phyloP scores from a whole-genome alignment of 2,888 invertebrate species.

The Busseola fusca region DNA sequence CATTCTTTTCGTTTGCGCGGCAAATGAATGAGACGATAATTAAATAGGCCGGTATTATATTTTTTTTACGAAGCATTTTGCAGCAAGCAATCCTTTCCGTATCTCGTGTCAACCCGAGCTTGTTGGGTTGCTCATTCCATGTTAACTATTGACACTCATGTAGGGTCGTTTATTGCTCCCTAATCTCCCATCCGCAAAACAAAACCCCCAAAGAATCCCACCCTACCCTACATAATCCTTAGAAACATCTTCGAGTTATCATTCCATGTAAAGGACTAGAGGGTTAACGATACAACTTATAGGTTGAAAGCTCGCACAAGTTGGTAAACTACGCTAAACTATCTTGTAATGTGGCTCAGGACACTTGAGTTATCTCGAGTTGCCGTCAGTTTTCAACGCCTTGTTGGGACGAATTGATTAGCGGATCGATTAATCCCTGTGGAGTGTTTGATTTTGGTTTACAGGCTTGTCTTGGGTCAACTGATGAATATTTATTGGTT shows the following conservation, averaged over 20 bases:
- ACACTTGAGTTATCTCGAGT: conserved; percentile 67
- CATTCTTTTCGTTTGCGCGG: too few relatives aligned
- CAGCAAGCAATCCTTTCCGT: not conserved
- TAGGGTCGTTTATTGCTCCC: not conserved
- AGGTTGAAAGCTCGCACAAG: conserved; percentile 68
- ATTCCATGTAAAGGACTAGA: conserved; percentile 62
- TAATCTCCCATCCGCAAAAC: conserved; percentile 1
- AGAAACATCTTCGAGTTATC: conserved; percentile 56
- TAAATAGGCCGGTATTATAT: not conserved
- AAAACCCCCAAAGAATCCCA: conserved; percentile 29
- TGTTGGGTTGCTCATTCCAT: too few relatives aligned
- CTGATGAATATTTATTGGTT: conserved; percentile 54
- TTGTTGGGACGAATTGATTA: conserved; percentile 62
- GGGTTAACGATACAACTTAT: conserved; percentile 77
- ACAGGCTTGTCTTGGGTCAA: conserved; percentile 43
- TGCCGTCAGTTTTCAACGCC: conserved; percentile 59
- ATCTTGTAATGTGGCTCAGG: conserved; percentile 72
- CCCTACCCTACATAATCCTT: conserved; percentile 29
- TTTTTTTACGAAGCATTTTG: not conserved
- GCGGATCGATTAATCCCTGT: conserved; percentile 56
- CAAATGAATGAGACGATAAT: too few relatives aligned
- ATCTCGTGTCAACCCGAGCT: too few relatives aligned
- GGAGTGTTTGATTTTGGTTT: conserved; percentile 53
- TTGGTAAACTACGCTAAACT: conserved; percentile 69
- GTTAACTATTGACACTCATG: not conserved